These are phyloP conservation scores for Hippolais icterina DNA, from an alignment of 2,113 vertebrate genomes.

Conservation along the genomic window DNA sequence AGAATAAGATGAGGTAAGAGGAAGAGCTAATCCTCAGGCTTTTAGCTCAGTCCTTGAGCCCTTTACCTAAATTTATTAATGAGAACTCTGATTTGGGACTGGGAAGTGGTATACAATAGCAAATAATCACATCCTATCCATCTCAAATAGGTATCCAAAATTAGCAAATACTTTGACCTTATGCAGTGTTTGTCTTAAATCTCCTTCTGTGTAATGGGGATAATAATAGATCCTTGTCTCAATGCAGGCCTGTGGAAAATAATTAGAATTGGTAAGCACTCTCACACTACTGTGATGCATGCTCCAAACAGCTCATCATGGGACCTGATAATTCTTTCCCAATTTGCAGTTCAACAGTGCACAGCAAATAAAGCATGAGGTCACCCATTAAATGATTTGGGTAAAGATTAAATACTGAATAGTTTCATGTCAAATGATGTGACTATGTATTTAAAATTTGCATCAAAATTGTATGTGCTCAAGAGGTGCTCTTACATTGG, in stretches of 20 bases:
- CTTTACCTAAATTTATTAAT: neutral
- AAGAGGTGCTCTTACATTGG: neutral
- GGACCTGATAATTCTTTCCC: neutral
- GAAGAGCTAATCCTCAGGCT: neutral
- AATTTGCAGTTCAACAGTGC: neutral
- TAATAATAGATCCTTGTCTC: neutral
- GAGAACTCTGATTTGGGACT: neutral
- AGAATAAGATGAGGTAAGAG: neutral
- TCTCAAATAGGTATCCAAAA: neutral
- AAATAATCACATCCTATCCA: neutral
- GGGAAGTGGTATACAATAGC: neutral
- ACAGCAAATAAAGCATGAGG: neutral
- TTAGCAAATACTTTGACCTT: neutral
- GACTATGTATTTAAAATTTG: neutral
- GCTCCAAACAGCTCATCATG: neutral
- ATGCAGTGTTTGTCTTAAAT: neutral
- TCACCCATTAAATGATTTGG: neutral
- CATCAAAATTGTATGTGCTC: neutral
- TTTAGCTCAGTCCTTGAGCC: neutral
- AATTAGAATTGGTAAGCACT: neutral
- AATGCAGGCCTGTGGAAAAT: neutral
- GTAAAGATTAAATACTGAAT: neutral
- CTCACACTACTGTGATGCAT: neutral
- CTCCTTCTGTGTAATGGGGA: neutral
- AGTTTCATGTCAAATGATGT: neutral